phyloP scores from a whole-genome alignment of 2,113 vertebrate genomes.

The Ivindomyrus marchei region DNA sequence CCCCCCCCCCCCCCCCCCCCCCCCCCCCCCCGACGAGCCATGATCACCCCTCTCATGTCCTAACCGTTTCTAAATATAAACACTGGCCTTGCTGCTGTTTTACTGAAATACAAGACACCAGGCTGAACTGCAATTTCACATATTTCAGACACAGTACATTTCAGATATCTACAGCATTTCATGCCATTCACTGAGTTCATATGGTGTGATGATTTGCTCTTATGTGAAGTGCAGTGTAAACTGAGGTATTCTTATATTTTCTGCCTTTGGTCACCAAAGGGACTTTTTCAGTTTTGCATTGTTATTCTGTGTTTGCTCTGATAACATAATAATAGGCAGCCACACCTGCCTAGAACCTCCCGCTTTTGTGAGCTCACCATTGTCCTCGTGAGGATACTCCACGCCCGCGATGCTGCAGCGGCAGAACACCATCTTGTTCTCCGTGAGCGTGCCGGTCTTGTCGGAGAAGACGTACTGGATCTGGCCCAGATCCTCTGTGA shows the following conservation, averaged over 20 bases:
- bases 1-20: too few species aligned
- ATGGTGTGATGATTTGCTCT: not conserved
- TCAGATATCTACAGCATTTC: not conserved
- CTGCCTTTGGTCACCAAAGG: not conserved
- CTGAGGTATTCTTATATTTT: not conserved
- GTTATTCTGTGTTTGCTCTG: not conserved
- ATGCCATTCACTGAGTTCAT: not conserved
- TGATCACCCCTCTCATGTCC: not conserved
- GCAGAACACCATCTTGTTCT: slow-evolving; percentile 95
- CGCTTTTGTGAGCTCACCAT: slow-evolving; percentile 61
- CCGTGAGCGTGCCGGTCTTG: slow-evolving; percentile 93
- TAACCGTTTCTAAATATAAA: not conserved
- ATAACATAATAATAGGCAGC: not conserved
- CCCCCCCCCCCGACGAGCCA: too few species aligned
- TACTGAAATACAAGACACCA: not conserved
- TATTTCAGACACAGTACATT: not conserved
- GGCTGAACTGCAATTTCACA: not conserved
- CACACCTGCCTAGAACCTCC: not conserved
- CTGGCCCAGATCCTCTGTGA: slow-evolving; percentile 88
- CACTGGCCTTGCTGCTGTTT: not conserved
- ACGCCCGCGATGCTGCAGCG: slow-evolving; percentile 85
- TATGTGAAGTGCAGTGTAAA: not conserved
- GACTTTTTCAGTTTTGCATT: not conserved
- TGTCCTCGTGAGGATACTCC: slow-evolving; percentile 85
- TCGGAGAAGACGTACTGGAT: slow-evolving; percentile 91